These are phyloP conservation scores for Hippoglossus hippoglossus DNA, from an alignment of 2,797 vertebrate genomes.

Conservation along the genomic window DNA sequence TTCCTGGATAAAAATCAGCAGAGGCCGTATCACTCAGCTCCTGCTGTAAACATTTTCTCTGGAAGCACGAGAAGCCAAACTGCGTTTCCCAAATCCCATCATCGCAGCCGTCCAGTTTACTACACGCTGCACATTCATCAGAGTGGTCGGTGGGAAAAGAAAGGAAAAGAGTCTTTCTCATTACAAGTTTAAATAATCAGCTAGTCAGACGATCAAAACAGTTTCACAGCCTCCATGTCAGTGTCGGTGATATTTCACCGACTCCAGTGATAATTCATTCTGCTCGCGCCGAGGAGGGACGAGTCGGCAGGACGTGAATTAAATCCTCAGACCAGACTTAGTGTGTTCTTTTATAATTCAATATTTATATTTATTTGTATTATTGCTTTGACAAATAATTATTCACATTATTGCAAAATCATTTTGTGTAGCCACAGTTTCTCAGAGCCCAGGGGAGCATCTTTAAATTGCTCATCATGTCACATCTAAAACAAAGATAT, in stretches of 20 bases:
- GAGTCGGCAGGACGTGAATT: slow-evolving; percentile 1
- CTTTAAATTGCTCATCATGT: background rate
- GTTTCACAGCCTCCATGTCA: slow-evolving; percentile 39
- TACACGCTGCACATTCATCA: slow-evolving; percentile 67
- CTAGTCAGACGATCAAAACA: slow-evolving; percentile 70
- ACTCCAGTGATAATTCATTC: slow-evolving; percentile 51
- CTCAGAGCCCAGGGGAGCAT: background rate
- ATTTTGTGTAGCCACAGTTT: background rate
- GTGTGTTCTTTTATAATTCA: background rate
- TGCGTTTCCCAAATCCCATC: slow-evolving; percentile 62
- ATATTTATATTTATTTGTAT: background rate
- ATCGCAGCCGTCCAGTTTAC: slow-evolving; percentile 59
- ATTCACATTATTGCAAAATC: background rate
- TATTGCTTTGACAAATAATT: background rate
- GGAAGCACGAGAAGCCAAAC: slow-evolving; percentile 58
- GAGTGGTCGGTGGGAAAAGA: slow-evolving; percentile 14
- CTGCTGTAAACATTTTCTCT: slow-evolving; percentile 81
- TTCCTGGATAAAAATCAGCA: slow-evolving; percentile 57
- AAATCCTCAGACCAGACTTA: slow-evolving; percentile 15
- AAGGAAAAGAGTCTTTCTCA: slow-evolving; percentile 42
- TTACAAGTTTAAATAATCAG: slow-evolving; percentile 76
- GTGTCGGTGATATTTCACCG: background rate
- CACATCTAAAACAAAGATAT: background rate
- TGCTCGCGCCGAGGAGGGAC: slow-evolving; percentile 19
- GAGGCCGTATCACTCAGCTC: slow-evolving; percentile 76